Conservation (phyloP, 2,888 invertebrate genomes). For the Cryptocheilus praepositus region DNA sequence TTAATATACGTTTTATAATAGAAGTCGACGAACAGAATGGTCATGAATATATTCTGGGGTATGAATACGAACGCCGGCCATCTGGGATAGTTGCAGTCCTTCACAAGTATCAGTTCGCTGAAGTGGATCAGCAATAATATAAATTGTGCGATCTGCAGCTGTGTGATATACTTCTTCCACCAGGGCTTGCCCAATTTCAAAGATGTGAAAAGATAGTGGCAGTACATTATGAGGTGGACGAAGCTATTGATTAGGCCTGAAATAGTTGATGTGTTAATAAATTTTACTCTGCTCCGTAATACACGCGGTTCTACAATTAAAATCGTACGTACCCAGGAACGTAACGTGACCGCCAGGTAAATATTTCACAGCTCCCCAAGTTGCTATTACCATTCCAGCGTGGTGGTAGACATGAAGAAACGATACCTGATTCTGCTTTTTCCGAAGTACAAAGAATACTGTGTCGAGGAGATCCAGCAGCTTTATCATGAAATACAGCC, state of each 20-base stretch:
- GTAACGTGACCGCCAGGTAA: conserved; percentile 76
- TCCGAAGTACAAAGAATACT: conserved; percentile 89
- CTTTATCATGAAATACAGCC: conserved; percentile 84
- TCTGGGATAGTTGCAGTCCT: conserved; percentile 79
- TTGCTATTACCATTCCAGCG: conserved; percentile 84
- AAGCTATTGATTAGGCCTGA: conserved; percentile 82
- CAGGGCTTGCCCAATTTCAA: conserved; percentile 79
- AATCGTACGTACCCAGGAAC: conserved; percentile 65
- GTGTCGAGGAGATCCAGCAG: conserved; percentile 85
- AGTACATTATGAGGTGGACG: conserved; percentile 89
- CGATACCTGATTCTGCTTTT: conserved; percentile 87
- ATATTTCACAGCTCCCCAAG: conserved; percentile 81
- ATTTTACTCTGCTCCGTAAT: background rate
- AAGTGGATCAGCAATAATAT: conserved; percentile 78
- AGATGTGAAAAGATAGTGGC: conserved; percentile 85
- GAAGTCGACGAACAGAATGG: conserved; percentile 81
- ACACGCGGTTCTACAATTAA: background rate
- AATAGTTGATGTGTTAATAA: background rate
- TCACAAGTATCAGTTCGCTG: conserved; percentile 73
- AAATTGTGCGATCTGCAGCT: conserved; percentile 87
- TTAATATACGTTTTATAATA: conserved; percentile 80
- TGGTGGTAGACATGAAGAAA: conserved; percentile 93
- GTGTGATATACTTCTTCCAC: conserved; percentile 92
- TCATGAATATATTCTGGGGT: conserved; percentile 82
- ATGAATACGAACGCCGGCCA: conserved; percentile 78